phyloP scores from a whole-genome alignment of 2,113 vertebrate genomes.

The Alligator sinensis region DNA sequence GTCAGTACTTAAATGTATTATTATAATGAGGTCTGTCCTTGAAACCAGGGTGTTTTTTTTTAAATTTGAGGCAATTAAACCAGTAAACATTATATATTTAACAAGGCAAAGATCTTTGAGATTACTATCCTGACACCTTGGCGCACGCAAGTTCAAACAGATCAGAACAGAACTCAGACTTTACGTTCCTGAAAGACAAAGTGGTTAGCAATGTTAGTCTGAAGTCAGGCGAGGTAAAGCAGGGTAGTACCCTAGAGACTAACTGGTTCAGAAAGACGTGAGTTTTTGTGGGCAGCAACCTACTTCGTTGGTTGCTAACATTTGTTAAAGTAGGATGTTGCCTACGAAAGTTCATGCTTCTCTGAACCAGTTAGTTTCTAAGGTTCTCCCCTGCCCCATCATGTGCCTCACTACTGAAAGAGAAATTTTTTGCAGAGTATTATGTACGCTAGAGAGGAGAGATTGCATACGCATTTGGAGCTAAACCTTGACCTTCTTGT shows the following conservation, averaged over 20 bases:
- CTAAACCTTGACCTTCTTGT: neutral
- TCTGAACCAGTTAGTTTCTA: too few relatives aligned
- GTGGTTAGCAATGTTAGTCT: too few relatives aligned
- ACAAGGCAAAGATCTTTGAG: conserved; percentile 16
- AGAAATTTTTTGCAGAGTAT: neutral
- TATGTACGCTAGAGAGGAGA: neutral
- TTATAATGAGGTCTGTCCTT: neutral
- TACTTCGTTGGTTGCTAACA: too few relatives aligned
- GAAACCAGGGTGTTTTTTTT: conserved; percentile 24
- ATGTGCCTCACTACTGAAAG: neutral
- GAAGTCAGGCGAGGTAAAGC: too few relatives aligned
- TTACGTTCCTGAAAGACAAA: too few relatives aligned
- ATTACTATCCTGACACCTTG: conserved; percentile 14
- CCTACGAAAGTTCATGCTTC: too few relatives aligned
- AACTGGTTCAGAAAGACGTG: too few relatives aligned
- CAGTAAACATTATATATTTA: conserved; percentile 1
- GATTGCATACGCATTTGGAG: neutral
- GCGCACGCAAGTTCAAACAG: neutral
- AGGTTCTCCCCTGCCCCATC: too few relatives aligned
- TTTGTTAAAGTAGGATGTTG: too few relatives aligned
- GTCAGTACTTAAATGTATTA: neutral
- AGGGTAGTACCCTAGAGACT: too few relatives aligned
- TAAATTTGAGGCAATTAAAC: neutral
- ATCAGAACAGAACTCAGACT: neutral
- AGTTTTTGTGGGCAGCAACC: too few relatives aligned